phyloP scores from a whole-genome alignment of 2,888 invertebrate species.

The Zaprionus bogoriensis region DNA sequence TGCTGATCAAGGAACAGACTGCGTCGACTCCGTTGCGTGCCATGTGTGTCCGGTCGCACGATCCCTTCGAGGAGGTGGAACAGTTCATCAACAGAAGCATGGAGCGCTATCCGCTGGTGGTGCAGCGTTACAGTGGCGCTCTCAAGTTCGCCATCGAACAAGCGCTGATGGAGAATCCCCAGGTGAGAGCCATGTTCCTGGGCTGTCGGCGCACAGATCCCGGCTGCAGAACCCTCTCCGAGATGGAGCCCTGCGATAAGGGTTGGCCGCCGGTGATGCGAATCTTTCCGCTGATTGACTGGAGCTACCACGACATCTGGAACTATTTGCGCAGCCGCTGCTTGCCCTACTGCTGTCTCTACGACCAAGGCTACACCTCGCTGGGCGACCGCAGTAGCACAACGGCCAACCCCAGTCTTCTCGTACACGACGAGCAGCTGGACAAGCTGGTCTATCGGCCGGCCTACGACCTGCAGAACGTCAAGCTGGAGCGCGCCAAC shows the following conservation, averaged over 20 bases:
- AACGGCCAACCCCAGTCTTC: conserved; percentile 88
- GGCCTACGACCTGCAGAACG: conserved; percentile 85
- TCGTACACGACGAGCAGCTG: conserved; percentile 83
- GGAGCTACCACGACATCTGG: conserved; percentile 96
- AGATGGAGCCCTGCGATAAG: conserved; percentile 90
- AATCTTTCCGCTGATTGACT: conserved; percentile 93
- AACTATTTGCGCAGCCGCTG: conserved; percentile 89
- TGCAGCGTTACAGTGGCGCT: conserved; percentile 85
- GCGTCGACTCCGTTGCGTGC: conserved; percentile 14
- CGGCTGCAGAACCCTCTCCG: conserved; percentile 86
- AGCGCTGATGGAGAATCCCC: conserved; percentile 84
- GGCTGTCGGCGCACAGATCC: conserved; percentile 95
- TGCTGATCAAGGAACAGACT: conserved; percentile 25
- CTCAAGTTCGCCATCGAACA: conserved; percentile 88
- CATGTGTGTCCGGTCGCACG: conserved; percentile 30
- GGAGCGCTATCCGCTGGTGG: conserved; percentile 86
- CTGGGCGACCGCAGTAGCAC: conserved; percentile 92
- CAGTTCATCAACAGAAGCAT: conserved; percentile 29
- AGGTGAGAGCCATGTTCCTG: conserved; percentile 93
- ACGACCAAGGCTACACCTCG: conserved; percentile 95
- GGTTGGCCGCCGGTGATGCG: conserved; percentile 95
- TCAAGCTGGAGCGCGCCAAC: conserved; percentile 66
- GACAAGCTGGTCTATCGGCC: conserved; percentile 86
- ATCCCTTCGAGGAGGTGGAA: conserved; percentile 54
- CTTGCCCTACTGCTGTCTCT: conserved; percentile 94